phyloP scores from a whole-genome alignment of 1,140 invertebrate species.

The Argopecten irradians region DNA sequence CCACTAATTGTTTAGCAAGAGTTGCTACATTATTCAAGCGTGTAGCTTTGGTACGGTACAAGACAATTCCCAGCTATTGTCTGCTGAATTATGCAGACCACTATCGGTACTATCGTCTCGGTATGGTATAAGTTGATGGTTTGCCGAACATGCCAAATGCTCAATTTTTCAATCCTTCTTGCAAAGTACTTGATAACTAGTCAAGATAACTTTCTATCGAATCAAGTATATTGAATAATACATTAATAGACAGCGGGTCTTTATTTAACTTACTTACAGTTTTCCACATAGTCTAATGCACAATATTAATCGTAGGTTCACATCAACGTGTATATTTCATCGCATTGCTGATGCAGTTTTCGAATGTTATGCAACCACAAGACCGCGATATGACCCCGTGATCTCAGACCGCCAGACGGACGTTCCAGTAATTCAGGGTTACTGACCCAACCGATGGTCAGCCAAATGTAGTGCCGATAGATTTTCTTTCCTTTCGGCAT shows the following conservation, averaged over 20 bases:
- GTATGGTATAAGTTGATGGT: background rate
- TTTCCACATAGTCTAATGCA: background rate
- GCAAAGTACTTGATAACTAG: background rate
- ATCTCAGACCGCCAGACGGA: no score
- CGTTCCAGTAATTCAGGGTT: no score
- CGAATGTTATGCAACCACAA: no score
- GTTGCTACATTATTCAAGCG: slow-evolving; percentile 1
- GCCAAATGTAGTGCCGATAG: no score
- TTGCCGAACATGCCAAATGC: background rate
- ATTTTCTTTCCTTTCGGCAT: no score
- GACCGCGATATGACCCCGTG: no score
- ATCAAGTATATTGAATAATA: background rate
- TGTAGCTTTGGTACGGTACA: slow-evolving; percentile 13
- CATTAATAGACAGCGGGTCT: background rate
- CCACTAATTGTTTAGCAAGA: background rate
- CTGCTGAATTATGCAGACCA: slow-evolving; percentile 14
- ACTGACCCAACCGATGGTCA: no score
- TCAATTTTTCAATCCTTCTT: slow-evolving; percentile 1
- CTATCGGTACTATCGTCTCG: background rate
- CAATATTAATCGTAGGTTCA: background rate
- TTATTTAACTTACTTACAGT: background rate
- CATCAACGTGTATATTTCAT: no score
- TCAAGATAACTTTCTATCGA: slow-evolving; percentile 11
- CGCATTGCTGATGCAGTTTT: no score
- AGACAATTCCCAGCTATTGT: background rate